phyloP scores from a whole-genome alignment of 2,797 vertebrate genomes.

The Falco cherrug region DNA sequence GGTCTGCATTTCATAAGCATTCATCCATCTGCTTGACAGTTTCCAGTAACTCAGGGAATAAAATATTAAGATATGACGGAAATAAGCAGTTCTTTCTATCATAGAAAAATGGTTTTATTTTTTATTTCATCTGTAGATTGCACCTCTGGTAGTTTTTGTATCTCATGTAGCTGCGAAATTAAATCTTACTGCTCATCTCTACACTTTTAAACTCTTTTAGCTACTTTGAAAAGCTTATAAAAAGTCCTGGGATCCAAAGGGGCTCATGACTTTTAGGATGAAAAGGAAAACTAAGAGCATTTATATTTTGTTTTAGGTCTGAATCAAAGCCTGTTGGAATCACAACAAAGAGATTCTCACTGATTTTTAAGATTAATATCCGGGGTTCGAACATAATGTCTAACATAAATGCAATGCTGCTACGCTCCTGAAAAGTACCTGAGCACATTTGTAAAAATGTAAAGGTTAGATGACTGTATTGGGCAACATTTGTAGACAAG shows the following conservation, averaged over 20 bases:
- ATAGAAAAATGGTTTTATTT: neutral
- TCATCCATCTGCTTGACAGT: slow-evolving; percentile 58
- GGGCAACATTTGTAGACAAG: neutral
- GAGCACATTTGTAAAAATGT: neutral
- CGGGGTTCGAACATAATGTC: neutral
- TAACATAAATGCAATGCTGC: neutral
- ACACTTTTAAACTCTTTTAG: neutral
- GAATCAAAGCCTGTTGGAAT: slow-evolving; percentile 32
- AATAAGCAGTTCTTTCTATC: slow-evolving; percentile 4
- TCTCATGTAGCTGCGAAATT: neutral
- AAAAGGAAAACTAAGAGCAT: neutral
- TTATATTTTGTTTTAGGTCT: slow-evolving; percentile 10
- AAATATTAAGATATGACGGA: slow-evolving; percentile 39
- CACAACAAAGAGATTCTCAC: slow-evolving; percentile 8
- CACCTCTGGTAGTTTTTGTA: neutral
- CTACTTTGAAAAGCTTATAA: slow-evolving; percentile 13
- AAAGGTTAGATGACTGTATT: neutral
- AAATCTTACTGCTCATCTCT: neutral
- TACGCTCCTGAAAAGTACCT: neutral
- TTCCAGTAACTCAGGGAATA: neutral
- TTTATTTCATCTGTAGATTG: neutral
- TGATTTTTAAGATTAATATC: slow-evolving; percentile 6
- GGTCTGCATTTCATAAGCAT: slow-evolving; percentile 24
- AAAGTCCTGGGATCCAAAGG: slow-evolving; percentile 2
- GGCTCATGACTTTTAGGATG: neutral